Evolutionary conservation across 2,888 invertebrate genomes (phyloP).

Genomic region (Pyrochroa serraticornis): DNA sequence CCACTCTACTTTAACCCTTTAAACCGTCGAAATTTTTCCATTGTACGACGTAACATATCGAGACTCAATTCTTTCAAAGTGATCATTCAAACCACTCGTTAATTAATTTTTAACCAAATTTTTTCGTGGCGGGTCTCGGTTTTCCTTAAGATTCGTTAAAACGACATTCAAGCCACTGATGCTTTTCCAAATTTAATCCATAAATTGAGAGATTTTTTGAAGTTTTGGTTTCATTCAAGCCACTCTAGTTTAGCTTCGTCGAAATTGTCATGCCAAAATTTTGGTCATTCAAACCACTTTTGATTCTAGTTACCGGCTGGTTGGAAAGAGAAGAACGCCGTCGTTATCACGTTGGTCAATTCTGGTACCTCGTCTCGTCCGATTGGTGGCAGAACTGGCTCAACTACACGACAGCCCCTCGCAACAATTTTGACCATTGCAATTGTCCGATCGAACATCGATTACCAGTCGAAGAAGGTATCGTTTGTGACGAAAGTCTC

Average conservation of each 20-base stretch:
- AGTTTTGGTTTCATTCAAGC: neutral
- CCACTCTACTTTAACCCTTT: too few relatives aligned
- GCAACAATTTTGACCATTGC: constrained; percentile 56
- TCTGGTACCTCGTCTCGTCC: constrained; percentile 86
- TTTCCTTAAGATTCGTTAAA: too few relatives aligned
- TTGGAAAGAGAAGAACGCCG: constrained; percentile 76
- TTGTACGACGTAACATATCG: too few relatives aligned
- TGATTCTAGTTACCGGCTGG: constrained; percentile 74
- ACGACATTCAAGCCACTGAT: too few relatives aligned
- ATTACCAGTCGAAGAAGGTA: constrained; percentile 63
- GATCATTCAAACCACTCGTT: too few relatives aligned
- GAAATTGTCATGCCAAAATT: constrained; percentile 12
- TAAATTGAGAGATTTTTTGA: too few relatives aligned
- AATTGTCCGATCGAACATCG: constrained; percentile 53
- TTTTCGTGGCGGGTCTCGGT: too few relatives aligned
- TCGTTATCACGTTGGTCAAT: constrained; percentile 80
- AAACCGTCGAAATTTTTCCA: too few relatives aligned
- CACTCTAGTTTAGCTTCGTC: neutral
- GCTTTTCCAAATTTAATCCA: too few relatives aligned
- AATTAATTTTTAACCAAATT: too few relatives aligned
- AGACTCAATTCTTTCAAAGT: too few relatives aligned
- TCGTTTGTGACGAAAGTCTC: constrained; percentile 73
- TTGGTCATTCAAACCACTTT: constrained; percentile 24
- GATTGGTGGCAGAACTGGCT: constrained; percentile 89
- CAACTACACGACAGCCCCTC: constrained; percentile 65